These are phyloP conservation scores for Nematostella vectensis DNA, from an alignment of 92 coral and sea anemone genomes.

Conservation along the genomic window DNA sequence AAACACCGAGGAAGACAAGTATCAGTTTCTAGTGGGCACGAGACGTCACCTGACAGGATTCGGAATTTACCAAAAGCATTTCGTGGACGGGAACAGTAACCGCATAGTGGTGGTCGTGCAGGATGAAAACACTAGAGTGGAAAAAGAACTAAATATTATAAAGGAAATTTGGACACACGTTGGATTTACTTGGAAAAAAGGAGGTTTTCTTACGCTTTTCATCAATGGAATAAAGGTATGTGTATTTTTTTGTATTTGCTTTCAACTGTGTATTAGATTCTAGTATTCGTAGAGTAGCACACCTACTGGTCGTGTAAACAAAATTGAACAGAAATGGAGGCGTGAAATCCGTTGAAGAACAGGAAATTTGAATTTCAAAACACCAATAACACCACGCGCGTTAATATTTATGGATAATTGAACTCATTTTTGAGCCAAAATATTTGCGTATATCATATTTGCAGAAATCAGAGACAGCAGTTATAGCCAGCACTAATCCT, in stretches of 20 bases:
- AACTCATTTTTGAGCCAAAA: too few relatives aligned
- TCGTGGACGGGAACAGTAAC: background rate
- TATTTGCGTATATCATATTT: too few relatives aligned
- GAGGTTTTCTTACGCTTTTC: constrained; percentile 3
- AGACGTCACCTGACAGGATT: constrained; percentile 1
- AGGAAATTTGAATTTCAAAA: too few relatives aligned
- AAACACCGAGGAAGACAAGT: constrained; percentile 9
- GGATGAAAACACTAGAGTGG: background rate
- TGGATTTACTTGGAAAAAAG: constrained; percentile 6
- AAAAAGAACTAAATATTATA: background rate
- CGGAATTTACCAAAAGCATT: background rate
- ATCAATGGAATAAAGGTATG: constrained; percentile 18
- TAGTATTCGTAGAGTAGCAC: too few relatives aligned
- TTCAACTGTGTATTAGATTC: background rate
- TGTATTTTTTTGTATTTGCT: background rate
- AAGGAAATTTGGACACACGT: constrained; percentile 8
- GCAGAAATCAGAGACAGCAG: too few relatives aligned
- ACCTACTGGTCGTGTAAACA: too few relatives aligned
- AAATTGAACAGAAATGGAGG: too few relatives aligned
- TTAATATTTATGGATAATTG: too few relatives aligned
- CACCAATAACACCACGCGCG: too few relatives aligned
- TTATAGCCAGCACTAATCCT: too few relatives aligned
- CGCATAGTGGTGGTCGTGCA: background rate
- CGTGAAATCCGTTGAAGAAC: too few relatives aligned
- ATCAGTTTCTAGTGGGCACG: constrained; percentile 7